These are phyloP conservation scores for Calyptommatus sinebrachiatus DNA, from an alignment of 2,113 vertebrate genomes.

Conservation along the genomic window DNA sequence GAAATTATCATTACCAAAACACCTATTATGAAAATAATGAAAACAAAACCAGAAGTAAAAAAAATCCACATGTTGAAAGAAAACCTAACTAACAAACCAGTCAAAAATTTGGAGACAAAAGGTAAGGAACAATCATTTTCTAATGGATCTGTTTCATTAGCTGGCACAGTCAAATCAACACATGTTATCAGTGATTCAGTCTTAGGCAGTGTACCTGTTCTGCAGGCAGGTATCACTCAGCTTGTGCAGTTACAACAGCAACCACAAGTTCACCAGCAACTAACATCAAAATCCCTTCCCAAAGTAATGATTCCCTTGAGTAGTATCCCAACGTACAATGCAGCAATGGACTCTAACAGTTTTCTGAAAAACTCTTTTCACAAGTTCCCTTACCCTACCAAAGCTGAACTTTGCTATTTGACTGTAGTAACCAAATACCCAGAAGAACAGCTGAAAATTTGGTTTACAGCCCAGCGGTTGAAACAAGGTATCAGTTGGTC, in stretches of 20 bases:
- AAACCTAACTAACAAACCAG: slow-evolving; percentile 60
- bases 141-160: slow-evolving; percentile 73
- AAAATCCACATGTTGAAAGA: slow-evolving; percentile 87
- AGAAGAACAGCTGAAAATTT: slow-evolving; percentile 98
- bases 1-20: slow-evolving; percentile 97
- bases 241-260: slow-evolving; percentile 89
- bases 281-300: slow-evolving; percentile 88
- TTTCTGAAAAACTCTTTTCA: slow-evolving; percentile 96
- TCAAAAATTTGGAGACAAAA: slow-evolving; percentile 61
- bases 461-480: slow-evolving; percentile 96
- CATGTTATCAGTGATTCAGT: slow-evolving; percentile 81
- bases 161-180: slow-evolving; percentile 64
- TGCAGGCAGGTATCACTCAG: slow-evolving; percentile 89
- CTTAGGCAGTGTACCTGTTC: slow-evolving; percentile 86
- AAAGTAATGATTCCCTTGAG: slow-evolving; percentile 98
- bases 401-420: slow-evolving; percentile 96
- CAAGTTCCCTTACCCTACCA: slow-evolving; percentile 97
- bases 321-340: slow-evolving; percentile 96
- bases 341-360: slow-evolving; percentile 94
- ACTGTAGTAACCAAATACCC: slow-evolving; percentile 97
- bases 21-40: slow-evolving; percentile 97
- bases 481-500: slow-evolving; percentile 99
- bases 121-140: slow-evolving; percentile 75
- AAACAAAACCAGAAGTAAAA: slow-evolving; percentile 89
- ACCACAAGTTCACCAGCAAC: slow-evolving; percentile 70